phyloP scores from a whole-genome alignment of 1,140 invertebrate species.

The Diploscapter pachys region DNA sequence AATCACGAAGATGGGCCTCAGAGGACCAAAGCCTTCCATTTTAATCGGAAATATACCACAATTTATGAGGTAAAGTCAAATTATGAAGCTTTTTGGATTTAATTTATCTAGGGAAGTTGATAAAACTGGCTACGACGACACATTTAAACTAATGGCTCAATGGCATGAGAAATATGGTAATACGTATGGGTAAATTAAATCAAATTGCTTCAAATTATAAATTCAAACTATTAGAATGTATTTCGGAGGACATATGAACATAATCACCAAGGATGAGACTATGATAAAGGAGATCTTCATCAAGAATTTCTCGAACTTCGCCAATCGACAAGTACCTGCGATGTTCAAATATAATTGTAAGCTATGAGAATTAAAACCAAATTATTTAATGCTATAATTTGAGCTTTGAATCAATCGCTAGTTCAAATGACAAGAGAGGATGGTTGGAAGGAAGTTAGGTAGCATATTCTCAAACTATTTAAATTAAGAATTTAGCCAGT shows the following conservation, averaged over 20 bases:
- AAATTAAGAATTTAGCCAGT: too few species aligned
- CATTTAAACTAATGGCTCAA: not conserved
- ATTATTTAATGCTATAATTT: not conserved
- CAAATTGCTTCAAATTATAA: too few species aligned
- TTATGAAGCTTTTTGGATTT: too few species aligned
- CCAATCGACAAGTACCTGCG: constrained; percentile 1
- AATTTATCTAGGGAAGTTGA: constrained; percentile 5
- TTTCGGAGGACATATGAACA: constrained; percentile 11
- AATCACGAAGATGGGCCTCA: too few species aligned
- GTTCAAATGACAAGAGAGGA: not conserved
- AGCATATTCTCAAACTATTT: not conserved
- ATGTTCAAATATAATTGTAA: constrained; percentile 10
- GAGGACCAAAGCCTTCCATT: too few species aligned
- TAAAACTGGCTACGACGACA: constrained; percentile 13
- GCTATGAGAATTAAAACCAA: not conserved
- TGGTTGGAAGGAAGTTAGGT: constrained; percentile 13
- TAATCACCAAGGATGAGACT: constrained; percentile 2
- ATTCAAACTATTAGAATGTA: constrained; percentile 13
- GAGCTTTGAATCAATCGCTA: constrained; percentile 3
- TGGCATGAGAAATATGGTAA: constrained; percentile 12
- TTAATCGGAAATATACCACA: too few species aligned
- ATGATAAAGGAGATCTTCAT: constrained; percentile 17
- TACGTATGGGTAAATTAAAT: constrained; percentile 1
- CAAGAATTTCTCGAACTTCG: constrained; percentile 22
- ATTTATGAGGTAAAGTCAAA: too few species aligned